A percentile compares a stretch with the other conserved stretches of the same genome.
These are phyloP conservation scores for Drosophila prolongata DNA, from an alignment of 2,888 invertebrate genomes.

Conservation along the genomic window DNA sequence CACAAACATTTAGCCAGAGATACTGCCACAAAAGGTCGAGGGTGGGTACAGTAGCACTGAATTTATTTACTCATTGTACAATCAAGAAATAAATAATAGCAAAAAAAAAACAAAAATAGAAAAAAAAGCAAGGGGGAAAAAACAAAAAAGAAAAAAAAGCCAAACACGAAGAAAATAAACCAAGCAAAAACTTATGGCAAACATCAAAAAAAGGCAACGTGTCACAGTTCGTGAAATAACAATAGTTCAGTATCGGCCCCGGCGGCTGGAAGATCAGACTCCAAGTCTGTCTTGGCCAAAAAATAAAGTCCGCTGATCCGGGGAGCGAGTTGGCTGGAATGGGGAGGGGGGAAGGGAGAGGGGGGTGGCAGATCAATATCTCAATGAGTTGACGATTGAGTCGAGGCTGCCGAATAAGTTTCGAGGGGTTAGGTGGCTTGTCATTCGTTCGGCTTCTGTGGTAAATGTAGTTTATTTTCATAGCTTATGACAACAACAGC, in stretches of 20 bases:
- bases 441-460: conserved; percentile 75
- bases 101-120: conserved; percentile 41
- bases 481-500: conserved; percentile 61
- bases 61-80: conserved; percentile 79
- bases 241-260: conserved; percentile 77
- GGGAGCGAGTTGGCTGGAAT: too few relatives aligned
- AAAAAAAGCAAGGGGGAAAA: conserved; percentile 6
- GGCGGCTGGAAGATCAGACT: conserved; percentile 70
- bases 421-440: conserved; percentile 57
- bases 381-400: conserved; percentile 79
- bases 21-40: conserved; percentile 78
- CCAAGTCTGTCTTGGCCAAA: conserved; percentile 28
- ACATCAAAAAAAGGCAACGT: conserved; percentile 60
- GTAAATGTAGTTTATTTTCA: conserved; percentile 65
- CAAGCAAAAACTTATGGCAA: conserved; percentile 48
- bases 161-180: conserved; percentile 61
- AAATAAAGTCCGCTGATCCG: too few relatives aligned
- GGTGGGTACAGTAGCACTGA: conserved; percentile 74
- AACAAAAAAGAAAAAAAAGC: conserved; percentile 37
- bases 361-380: conserved; percentile 64
- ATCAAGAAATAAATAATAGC: conserved; percentile 76
- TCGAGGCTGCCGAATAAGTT: conserved; percentile 68
- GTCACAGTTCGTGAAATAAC: conserved; percentile 81
- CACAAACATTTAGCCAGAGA: conserved; percentile 73
- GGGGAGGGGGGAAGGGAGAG: too few relatives aligned